Base-by-base conservation (phyloP, 2,888 invertebrate genomes). In the Dendrolimus houi region DNA sequence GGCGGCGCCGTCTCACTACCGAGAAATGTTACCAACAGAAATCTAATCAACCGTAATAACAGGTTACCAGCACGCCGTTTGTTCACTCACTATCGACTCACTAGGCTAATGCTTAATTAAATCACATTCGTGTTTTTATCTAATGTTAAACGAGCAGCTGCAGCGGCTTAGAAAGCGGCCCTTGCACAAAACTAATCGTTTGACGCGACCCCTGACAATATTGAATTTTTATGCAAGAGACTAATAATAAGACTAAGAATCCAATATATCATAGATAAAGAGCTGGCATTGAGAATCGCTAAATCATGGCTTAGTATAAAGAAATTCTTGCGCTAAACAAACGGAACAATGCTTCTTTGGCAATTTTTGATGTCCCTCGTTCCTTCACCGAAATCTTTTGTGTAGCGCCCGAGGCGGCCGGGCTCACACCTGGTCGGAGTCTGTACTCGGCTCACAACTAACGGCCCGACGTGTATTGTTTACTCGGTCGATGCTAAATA, bases 11-110 rank as follows among this genome's bases (percentile, higher is more conserved):
- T 62, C 65, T 77, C 83, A 90, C 90, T 90, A 90, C 90, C 88
- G 88, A 90, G 90, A 90, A 90, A 87, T 85, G 86, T 86, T 87
- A 87, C 88, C 85, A 86, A 88, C 89, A 87, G 87, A 89, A 89
- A 90, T 88, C 90, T 89, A 90, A 90, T 90, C 90, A 89, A 87
- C 71, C 83, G 82, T 90, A 90, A 90, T 90, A 89, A 89, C 90
- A 88, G 90, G 90, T 89, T 90, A 85, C 83, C 77, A 77, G 80
- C 78, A 75, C 82, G 75, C 83, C 83, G 86, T 84, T 87, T 87
- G 85, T 82, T 86, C 87, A 83, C 83, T 83, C 81, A 82, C 83
- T 82, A 82, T 84, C 83, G 75, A 81, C 81, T 83, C 79, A 79
- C 78, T 78, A 80, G 73, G 71, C 79, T 85, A 85, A 87, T 85